Percentiles rank a stretch among this genome's conserved stretches.
These are phyloP conservation scores for Bombus sylvicola DNA, from an alignment of 1,140 invertebrate species.

Conservation along the genomic window DNA sequence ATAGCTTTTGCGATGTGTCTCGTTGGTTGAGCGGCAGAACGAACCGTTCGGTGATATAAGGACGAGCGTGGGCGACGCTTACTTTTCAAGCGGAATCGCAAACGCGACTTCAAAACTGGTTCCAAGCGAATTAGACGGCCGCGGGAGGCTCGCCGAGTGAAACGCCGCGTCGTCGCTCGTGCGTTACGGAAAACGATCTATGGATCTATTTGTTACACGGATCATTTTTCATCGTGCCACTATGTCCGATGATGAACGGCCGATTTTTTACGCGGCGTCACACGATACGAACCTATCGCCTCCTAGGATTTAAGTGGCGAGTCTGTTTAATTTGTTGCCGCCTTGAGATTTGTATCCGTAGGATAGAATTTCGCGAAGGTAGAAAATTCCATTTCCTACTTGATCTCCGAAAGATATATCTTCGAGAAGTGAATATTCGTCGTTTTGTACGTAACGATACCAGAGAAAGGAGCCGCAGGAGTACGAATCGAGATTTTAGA, in stretches of 20 bases:
- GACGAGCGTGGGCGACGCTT: constrained; percentile 70
- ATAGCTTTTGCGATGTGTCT: constrained; percentile 60
- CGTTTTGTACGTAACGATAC: too few species aligned
- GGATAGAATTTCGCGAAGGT: background rate
- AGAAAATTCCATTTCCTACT: background rate
- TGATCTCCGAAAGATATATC: background rate
- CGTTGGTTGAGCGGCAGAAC: constrained; percentile 56
- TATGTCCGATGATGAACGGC: constrained; percentile 3
- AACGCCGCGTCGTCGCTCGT: constrained; percentile 24
- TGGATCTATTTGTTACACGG: constrained; percentile 23
- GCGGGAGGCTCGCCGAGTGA: background rate
- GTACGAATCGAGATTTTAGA: constrained; percentile 53
- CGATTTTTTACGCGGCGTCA: background rate
- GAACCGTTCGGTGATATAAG: constrained; percentile 72
- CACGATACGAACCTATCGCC: too few species aligned
- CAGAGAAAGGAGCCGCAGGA: constrained; percentile 15
- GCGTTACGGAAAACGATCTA: constrained; percentile 40
- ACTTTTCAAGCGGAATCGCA: constrained; percentile 58
- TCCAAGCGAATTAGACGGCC: constrained; percentile 54
- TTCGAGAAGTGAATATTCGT: background rate
- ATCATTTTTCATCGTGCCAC: background rate
- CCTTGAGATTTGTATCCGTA: too few species aligned
- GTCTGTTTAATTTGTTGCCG: background rate
- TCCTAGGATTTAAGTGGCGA: background rate
- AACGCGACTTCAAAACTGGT: constrained; percentile 62